Base-by-base conservation (phyloP, 2,797 vertebrate species). In the Gallinago stenura region DNA sequence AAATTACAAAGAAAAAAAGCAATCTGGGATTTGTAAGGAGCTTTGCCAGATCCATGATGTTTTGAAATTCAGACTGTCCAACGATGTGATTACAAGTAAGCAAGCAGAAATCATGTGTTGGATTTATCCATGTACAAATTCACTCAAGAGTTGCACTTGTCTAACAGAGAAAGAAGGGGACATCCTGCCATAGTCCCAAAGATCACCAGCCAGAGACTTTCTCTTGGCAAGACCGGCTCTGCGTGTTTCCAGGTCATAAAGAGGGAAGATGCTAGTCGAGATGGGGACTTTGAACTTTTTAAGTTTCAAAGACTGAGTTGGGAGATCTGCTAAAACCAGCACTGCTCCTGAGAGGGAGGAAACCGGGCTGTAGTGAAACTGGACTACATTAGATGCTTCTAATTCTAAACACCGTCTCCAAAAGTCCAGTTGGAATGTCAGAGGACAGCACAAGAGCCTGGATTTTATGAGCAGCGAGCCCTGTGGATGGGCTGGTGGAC, bases 91-190 rank as follows among this genome's bases (percentile, higher is more conserved):
- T 66, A 70, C 33, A 75, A 20, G 13, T 30, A 70, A 77, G 22
- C 56, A 61, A 0, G 1, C 14, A 53, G 51, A 77, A 94, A 68
- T 25, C 9, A 5, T 10, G 30, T 66, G 14, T 48, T 83, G 22
- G 19, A 41, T 68, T 91, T 68, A 43, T 24, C 46, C 25, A 8
- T 8, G 30, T 17, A 39, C 0, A 0, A 39, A 71, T 75, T 61
- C 37, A 19, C 18, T 9, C 25, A 33, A 58, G 39, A 73, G 12
- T 58, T 79, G 7, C 4, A 28, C 37, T 57, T 14, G 53, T 24
- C 39, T 57, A 53, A 22, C 20, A 48, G 65, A 50, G 79, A 76
- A 77, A 51, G 7, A 80, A 66, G 5, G 7, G 6, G 11, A 5
- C 28, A 24, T 50, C 20, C 1, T 28, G 10, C 15, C 30, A 28